A percentile compares a stretch with the other conserved stretches of the same genome.
Conservation (phyloP, 2,888 invertebrate species). For the Chalcosyrphus nemorum region DNA sequence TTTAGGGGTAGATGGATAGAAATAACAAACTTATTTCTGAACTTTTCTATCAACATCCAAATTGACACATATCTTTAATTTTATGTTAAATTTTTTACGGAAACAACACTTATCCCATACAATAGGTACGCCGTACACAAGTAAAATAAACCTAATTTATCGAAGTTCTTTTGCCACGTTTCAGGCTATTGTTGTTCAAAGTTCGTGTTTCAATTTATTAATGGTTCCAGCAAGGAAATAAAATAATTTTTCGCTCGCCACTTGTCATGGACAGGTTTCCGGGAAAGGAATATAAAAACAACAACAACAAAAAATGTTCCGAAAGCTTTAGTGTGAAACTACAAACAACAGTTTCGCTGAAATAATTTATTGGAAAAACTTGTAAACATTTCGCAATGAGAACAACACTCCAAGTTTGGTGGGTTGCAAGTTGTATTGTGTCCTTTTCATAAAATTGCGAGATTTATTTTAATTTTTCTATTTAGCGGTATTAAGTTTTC, state of each 20-base stretch:
- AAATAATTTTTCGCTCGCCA: conserved; percentile 12
- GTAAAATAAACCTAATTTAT: neutral
- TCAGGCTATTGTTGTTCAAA: neutral
- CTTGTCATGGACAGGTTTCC: neutral
- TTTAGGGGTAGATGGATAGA: no score
- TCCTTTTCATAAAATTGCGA: conserved; percentile 39
- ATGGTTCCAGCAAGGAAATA: neutral
- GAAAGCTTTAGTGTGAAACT: neutral
- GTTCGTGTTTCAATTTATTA: neutral
- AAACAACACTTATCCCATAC: no score
- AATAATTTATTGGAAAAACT: conserved; percentile 40
- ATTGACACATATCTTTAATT: no score
- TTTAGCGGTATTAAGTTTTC: conserved; percentile 44
- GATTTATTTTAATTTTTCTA: conserved; percentile 45
- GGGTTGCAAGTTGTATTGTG: neutral
- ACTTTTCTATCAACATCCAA: no score
- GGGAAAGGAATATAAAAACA: neutral
- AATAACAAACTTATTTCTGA: no score
- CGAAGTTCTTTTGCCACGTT: neutral
- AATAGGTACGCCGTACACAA: no score
- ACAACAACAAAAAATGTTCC: neutral
- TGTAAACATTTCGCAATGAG: conserved; percentile 23
- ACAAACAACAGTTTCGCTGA: neutral
- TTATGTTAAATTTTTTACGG: no score
- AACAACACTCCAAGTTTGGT: neutral